phyloP scores from a whole-genome alignment of 2,113 vertebrate genomes.

The Vireo altiloquus region DNA sequence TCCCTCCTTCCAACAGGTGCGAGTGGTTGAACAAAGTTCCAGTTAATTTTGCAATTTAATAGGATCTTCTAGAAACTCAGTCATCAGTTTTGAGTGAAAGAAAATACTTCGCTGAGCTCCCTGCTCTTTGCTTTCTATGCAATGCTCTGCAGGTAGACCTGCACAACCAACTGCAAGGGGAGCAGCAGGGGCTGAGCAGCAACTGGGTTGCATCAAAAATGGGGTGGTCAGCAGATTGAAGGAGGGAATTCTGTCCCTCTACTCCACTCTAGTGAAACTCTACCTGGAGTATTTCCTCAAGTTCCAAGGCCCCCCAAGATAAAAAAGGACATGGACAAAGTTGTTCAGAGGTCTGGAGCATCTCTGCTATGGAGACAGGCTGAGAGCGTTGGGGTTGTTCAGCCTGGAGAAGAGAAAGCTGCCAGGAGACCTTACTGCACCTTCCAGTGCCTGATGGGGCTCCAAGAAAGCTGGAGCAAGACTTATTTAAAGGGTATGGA shows the following conservation, averaged over 20 bases:
- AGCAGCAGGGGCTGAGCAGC: neutral
- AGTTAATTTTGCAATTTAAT: neutral
- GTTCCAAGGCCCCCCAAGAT: neutral
- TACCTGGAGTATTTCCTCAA: neutral
- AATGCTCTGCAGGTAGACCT: neutral
- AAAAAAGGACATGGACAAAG: too few relatives aligned
- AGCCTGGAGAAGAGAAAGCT: neutral
- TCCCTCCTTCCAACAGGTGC: fast-evolving
- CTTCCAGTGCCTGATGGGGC: neutral
- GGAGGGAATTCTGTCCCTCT: neutral
- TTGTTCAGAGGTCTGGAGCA: neutral
- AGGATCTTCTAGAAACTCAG: neutral
- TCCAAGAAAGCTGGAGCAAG: neutral
- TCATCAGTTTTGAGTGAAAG: neutral
- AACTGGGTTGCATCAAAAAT: neutral
- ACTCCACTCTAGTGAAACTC: neutral
- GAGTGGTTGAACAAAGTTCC: neutral
- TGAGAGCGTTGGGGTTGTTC: neutral
- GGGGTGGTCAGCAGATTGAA: neutral
- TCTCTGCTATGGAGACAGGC: neutral
- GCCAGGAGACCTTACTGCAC: neutral
- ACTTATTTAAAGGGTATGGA: neutral
- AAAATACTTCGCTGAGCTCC: neutral
- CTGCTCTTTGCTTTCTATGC: neutral
- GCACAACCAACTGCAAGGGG: fast-evolving